Conservation (phyloP, 2,888 invertebrate species). For the Lysandra coridon region DNA sequence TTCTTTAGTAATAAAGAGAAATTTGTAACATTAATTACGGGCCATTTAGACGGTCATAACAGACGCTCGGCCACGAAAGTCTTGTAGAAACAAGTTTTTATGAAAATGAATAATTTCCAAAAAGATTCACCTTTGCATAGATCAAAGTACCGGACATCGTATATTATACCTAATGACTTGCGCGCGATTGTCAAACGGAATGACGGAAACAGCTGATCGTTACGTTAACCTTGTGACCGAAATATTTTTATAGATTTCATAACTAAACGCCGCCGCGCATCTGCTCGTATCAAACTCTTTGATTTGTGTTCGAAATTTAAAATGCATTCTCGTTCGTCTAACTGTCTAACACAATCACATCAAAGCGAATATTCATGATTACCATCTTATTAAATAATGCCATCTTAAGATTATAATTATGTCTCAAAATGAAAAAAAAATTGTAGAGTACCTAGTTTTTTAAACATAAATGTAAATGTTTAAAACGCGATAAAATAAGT, state of each 20-base stretch:
- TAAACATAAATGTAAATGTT: background rate
- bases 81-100: conserved; percentile 4
- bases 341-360: background rate
- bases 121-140: conserved; percentile 39
- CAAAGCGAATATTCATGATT: background rate
- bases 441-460: background rate
- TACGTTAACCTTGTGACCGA: conserved; percentile 51
- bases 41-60: conserved; percentile 14
- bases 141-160: conserved; percentile 55
- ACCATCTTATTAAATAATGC: background rate
- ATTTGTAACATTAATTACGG: conserved; percentile 19
- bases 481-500: background rate
- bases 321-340: background rate
- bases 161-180: conserved; percentile 46
- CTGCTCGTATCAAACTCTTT: conserved; percentile 25
- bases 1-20: background rate
- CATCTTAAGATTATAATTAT: background rate
- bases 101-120: conserved; percentile 41
- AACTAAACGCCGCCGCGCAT: conserved; percentile 34
- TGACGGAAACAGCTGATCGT: conserved; percentile 49
- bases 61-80: background rate
- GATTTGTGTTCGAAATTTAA: conserved; percentile 12
- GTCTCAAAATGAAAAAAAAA: background rate
- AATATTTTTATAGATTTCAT: conserved; percentile 38
- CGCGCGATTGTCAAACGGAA: conserved; percentile 38